Base-by-base conservation (phyloP, 2,888 invertebrate genomes). In the Julus scanicus region DNA sequence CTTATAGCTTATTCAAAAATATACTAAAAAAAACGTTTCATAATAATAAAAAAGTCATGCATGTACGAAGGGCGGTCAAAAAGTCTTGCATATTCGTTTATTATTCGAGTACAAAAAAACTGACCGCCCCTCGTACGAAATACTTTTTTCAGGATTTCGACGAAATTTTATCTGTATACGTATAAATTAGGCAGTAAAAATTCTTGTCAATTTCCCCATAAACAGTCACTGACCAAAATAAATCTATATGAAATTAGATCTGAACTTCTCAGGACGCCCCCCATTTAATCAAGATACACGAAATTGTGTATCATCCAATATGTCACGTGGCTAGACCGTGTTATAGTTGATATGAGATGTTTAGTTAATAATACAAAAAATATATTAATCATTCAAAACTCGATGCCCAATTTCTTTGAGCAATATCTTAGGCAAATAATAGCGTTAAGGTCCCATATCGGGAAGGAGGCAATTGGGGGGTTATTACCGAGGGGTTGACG, bases 311-410 rank as follows among this genome's bases (percentile, higher is more conserved):
- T 80, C 37, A 80, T 80, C 80, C 37, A 80, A 80, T 80, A 80
- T 80, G 80, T 29, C 29, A 71, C 9, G 29, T 71, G 71, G 71
- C 29, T 29, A 71, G 71, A 37, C 80, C 80, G 13, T 37, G 80
- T 80, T 80, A 37, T 80, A 80, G 80, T 80, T 15, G 80, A 80
- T 80, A 80, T 80, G 80, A 80, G 80, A 80, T 80, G 80, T 80
- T 80, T 80, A 80, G 80, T 80, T 80, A 80, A 80, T 80, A 80
- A 80, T 37, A 80, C 37, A 80, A 80, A 80, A 71, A 80, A 80
- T 37, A 80, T 80, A 80, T 80, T 80, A 80, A 80, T 80, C 80
- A 80, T 80, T 80, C 80, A 80, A 80, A 80, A 80, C 80, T 80
- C 80, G 80, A 80, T 80, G 80, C 37, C 80, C 80, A 80, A 80